phyloP scores from a whole-genome alignment of 1,140 invertebrate genomes.

The Aphaenogaster floridana region DNA sequence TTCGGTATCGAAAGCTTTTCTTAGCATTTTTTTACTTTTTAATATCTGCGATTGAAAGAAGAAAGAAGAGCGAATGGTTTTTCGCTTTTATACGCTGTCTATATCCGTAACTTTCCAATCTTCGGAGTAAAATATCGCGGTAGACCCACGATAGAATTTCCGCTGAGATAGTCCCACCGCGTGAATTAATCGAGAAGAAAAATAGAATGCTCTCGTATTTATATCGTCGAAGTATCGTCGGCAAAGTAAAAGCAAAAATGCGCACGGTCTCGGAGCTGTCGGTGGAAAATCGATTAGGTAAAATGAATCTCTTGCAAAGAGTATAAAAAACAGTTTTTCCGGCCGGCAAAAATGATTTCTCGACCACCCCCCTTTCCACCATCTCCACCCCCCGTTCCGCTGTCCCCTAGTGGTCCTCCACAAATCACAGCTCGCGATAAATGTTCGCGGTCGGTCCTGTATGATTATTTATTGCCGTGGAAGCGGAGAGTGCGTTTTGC shows the following conservation, averaged over 20 bases:
- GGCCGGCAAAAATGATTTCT: slow-evolving; percentile 62
- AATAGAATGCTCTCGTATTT: slow-evolving; percentile 36
- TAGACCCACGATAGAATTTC: slow-evolving; percentile 22
- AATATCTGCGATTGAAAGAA: not conserved
- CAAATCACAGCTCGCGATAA: slow-evolving; percentile 78
- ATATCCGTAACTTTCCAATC: slow-evolving; percentile 19
- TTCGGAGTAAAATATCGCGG: slow-evolving; percentile 31
- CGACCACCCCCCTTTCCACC: not conserved
- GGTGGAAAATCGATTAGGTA: slow-evolving; percentile 49
- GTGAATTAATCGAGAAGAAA: slow-evolving; percentile 54
- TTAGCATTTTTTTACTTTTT: not conserved
- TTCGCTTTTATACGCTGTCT: not conserved
- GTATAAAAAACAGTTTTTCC: slow-evolving; percentile 49
- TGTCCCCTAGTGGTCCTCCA: slow-evolving; percentile 40
- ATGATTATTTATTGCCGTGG: slow-evolving; percentile 75
- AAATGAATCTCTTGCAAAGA: slow-evolving; percentile 60
- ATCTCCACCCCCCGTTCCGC: not conserved
- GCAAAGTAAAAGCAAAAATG: slow-evolving; percentile 34
- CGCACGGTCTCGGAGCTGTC: slow-evolving; percentile 39
- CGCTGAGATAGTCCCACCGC: slow-evolving; percentile 37
- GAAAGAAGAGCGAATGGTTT: slow-evolving; percentile 7
- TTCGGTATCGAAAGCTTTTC: not conserved
- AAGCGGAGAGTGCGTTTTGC: slow-evolving; percentile 54
- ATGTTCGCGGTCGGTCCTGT: slow-evolving; percentile 72
- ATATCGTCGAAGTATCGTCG: slow-evolving; percentile 8